phyloP scores from a whole-genome alignment of 2,888 invertebrate species.

The Cryptocheilus praepositus region DNA sequence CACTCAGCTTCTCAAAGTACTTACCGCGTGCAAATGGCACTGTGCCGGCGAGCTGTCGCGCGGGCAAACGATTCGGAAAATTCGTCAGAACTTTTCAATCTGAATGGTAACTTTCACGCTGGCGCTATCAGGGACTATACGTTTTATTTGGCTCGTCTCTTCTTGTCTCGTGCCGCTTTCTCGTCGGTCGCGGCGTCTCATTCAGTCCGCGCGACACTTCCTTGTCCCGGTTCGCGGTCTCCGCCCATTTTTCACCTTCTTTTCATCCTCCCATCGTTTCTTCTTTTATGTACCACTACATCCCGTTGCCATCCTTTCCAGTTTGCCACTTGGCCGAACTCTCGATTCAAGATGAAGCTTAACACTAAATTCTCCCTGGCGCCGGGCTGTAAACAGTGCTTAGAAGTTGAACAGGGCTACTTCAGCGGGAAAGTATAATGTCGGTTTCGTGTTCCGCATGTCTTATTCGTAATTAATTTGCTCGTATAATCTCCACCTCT shows the following conservation, averaged over 20 bases:
- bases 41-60: too few species aligned
- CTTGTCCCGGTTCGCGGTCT: not conserved
- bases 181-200: not conserved
- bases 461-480: slow-evolving; percentile 60
- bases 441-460: slow-evolving; percentile 53
- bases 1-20: too few species aligned
- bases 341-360: slow-evolving; percentile 8
- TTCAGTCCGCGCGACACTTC: too few species aligned
- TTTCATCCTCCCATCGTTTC: not conserved
- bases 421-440: slow-evolving; percentile 49
- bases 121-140: too few species aligned
- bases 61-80: too few species aligned
- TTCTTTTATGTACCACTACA: slow-evolving; percentile 4
- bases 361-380: slow-evolving; percentile 14
- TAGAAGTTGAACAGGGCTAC: slow-evolving; percentile 49
- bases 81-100: too few species aligned
- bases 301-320: slow-evolving; percentile 12
- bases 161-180: too few species aligned
- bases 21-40: too few species aligned
- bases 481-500: slow-evolving; percentile 14
- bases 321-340: slow-evolving; percentile 11
- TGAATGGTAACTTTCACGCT: too few species aligned
- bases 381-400: slow-evolving; percentile 43
- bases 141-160: too few species aligned
- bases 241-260: not conserved